Base-by-base conservation (phyloP, 2,888 invertebrate species). In the Branchellion lobata region DNA sequence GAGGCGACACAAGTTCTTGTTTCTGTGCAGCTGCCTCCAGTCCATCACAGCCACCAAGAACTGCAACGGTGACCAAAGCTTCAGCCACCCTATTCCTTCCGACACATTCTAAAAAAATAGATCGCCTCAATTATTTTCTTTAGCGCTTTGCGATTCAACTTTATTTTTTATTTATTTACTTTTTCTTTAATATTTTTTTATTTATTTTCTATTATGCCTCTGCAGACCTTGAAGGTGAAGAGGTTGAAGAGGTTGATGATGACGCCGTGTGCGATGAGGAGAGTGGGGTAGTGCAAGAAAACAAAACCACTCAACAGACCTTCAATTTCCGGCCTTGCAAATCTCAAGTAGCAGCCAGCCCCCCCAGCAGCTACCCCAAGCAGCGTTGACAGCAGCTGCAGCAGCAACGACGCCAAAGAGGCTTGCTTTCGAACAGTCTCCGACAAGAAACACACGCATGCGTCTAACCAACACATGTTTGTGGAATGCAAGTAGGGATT, bases 401-500 rank as follows among this genome's bases (percentile, higher is more conserved):
- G n/a, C 5, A 73, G 3, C 36, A 73, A 36, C 3, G 36, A 24
- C 8, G 36, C 73, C 8, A 47, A 8, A 27, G 40, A 36, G 27
- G 36, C 14, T 8, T 73, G 29, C 29, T 34, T 36, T 2, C 73
- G 73, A 27, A 27, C 27, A 21, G 73, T 47, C 29, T 73, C 73
- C 3, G 73, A 73, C 8, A 73, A 21, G 47, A 11, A 40, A 18
- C 11, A 33, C 2, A 73, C 36, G 47, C 21, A 73, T 3, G 14
- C 3, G 18, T 73, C 73, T 3, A 18, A 40, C 27, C 36, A 40
- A 24, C 73, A 73, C 73, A 73, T 73, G 61, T n/a, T 57, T 8
- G 47, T 18, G 47, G 47, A n/a, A n/a, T n/a, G n/a, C n/a, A n/a
- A n/a, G n/a, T n/a, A n/a, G n/a, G n/a, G n/a, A n/a, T n/a, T n/a